These are phyloP conservation scores for Euleptes europaea DNA, from an alignment of 2,113 vertebrate species.

Conservation along the genomic window DNA sequence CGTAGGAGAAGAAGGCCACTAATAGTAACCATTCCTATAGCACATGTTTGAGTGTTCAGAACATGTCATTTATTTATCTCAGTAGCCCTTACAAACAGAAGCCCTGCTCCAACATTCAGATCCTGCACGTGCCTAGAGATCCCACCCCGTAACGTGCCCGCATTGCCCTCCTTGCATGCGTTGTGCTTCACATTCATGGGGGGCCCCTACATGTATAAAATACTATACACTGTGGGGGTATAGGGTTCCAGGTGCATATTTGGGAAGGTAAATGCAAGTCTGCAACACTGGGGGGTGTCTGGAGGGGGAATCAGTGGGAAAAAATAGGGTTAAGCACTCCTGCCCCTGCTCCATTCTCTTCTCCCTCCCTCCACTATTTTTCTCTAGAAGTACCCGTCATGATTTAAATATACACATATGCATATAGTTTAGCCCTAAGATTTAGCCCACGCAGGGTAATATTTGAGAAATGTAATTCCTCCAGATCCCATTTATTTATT, in stretches of 20 bases:
- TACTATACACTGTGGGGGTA: neutral
- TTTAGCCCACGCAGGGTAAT: neutral
- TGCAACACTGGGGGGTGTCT: neutral
- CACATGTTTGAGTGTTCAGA: too few species aligned
- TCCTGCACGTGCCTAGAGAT: neutral
- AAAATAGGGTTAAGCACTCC: neutral
- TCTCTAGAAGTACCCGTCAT: neutral
- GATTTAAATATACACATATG: neutral
- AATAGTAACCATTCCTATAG: too few species aligned
- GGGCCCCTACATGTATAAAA: too few species aligned
- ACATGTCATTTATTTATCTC: neutral
- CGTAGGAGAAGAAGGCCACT: too few species aligned
- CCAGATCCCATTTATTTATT: conserved; percentile 46
- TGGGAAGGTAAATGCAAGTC: neutral
- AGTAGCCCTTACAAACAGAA: neutral
- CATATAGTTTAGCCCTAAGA: conserved; percentile 25
- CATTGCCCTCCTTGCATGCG: neutral
- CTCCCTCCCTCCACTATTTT: conserved; percentile 25
- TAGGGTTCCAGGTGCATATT: neutral
- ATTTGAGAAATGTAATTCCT: neutral
- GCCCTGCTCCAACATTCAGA: neutral
- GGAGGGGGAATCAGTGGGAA: neutral
- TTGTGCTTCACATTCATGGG: neutral
- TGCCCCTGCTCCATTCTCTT: conserved; percentile 8
- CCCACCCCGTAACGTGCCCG: neutral